These are phyloP conservation scores for Oxyura jamaicensis DNA, from an alignment of 2,113 vertebrate species.

Conservation along the genomic window DNA sequence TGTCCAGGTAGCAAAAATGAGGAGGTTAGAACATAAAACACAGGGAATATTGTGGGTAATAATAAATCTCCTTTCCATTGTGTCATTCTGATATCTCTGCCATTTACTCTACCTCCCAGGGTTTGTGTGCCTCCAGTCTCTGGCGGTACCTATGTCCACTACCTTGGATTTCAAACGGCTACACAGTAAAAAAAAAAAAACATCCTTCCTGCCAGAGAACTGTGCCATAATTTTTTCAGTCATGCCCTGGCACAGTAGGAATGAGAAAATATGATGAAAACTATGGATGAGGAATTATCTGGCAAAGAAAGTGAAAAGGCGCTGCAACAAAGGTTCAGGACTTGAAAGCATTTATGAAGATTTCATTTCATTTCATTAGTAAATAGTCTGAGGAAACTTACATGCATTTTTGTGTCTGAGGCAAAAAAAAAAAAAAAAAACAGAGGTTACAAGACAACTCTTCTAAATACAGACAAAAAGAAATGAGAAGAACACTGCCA, in stretches of 20 bases:
- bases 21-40: neutral
- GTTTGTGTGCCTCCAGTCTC: neutral
- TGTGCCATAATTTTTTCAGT: neutral
- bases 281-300: neutral
- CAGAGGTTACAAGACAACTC: neutral
- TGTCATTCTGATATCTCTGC: neutral
- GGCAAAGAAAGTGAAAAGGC: neutral
- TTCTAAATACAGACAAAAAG: neutral
- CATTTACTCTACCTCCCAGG: neutral
- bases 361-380: neutral
- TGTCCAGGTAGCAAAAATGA: neutral
- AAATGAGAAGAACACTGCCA: neutral
- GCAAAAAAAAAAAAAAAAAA: no score
- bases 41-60: neutral
- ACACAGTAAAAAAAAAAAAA: neutral
- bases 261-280: neutral
- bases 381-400: neutral
- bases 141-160: neutral
- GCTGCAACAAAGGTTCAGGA: neutral
- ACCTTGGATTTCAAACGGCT: neutral
- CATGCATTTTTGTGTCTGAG: neutral
- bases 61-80: neutral
- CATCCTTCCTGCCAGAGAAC: neutral
- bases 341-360: neutral
- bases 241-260: neutral